Evolutionary conservation across 2,113 vertebrate genomes (phyloP).

Genomic region (Pogona vitticeps): DNA sequence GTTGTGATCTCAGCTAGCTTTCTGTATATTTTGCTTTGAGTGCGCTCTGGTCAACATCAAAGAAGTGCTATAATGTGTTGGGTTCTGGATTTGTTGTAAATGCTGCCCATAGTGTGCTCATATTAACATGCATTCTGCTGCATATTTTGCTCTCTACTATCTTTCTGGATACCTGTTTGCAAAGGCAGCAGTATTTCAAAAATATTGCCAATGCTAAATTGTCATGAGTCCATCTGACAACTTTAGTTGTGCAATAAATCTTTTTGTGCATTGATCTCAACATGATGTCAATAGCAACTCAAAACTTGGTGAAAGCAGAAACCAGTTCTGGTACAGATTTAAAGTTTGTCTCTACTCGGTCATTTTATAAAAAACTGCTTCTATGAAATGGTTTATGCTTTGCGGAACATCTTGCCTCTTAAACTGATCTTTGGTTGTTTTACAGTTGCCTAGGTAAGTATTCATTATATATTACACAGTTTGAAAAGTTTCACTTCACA

Average conservation of each 20-base stretch:
- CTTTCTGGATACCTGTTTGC: slow-evolving; percentile 26
- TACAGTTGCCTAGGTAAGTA: slow-evolving; percentile 54
- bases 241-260: background rate
- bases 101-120: background rate
- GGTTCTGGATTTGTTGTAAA: slow-evolving; percentile 16
- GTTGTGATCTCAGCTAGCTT: background rate
- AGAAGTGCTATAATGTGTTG: slow-evolving; percentile 9
- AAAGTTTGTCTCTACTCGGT: slow-evolving; percentile 47
- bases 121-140: slow-evolving; percentile 9
- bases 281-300: background rate
- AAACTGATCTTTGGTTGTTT: slow-evolving; percentile 8
- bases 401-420: slow-evolving; percentile 32
- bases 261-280: background rate
- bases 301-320: slow-evolving; percentile 12
- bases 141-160: slow-evolving; percentile 26
- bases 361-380: slow-evolving; percentile 32
- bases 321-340: slow-evolving; percentile 27
- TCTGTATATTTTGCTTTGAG: background rate
- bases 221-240: slow-evolving; percentile 25
- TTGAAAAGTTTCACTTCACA: slow-evolving; percentile 34
- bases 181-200: slow-evolving; percentile 13
- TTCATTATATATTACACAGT: background rate
- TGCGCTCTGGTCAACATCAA: background rate
- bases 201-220: background rate
- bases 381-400: background rate